phyloP scores from a whole-genome alignment of 1,140 invertebrate genomes.

The Caenorhabditis latens region DNA sequence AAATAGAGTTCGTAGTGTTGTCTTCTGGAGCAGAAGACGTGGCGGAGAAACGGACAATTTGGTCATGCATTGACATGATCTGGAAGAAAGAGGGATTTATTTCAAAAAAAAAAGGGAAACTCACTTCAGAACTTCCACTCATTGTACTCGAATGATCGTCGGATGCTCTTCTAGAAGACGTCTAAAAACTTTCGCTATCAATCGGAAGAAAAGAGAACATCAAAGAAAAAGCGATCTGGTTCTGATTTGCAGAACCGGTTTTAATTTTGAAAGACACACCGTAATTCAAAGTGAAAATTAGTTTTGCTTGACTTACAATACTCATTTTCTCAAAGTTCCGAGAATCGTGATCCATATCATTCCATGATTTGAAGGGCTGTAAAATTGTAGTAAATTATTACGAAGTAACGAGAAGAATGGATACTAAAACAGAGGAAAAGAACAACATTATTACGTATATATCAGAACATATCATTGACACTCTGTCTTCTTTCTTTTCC shows the following conservation, averaged over 20 bases:
- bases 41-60: constrained; percentile 60
- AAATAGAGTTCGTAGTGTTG: neutral
- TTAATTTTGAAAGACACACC: no score
- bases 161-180: constrained; percentile 33
- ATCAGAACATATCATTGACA: constrained; percentile 40
- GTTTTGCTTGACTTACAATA: neutral
- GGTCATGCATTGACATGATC: constrained; percentile 62
- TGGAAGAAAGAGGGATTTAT: neutral
- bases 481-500: neutral
- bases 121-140: constrained; percentile 29
- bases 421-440: constrained; percentile 23
- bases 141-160: constrained; percentile 51
- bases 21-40: constrained; percentile 53
- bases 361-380: constrained; percentile 21
- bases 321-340: constrained; percentile 49
- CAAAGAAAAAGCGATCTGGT: neutral
- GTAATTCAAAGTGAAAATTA: no score
- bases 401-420: neutral
- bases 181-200: constrained; percentile 33
- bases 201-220: neutral
- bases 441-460: constrained; percentile 39
- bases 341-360: constrained; percentile 49
- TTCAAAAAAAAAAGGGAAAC: neutral
- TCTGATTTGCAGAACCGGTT: no score
- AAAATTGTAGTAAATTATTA: constrained; percentile 5